A percentile compares a stretch with the other conserved stretches of the same genome.
Evolutionary conservation across 2,113 vertebrate species (phyloP).

Genomic region (Strigops habroptila): DNA sequence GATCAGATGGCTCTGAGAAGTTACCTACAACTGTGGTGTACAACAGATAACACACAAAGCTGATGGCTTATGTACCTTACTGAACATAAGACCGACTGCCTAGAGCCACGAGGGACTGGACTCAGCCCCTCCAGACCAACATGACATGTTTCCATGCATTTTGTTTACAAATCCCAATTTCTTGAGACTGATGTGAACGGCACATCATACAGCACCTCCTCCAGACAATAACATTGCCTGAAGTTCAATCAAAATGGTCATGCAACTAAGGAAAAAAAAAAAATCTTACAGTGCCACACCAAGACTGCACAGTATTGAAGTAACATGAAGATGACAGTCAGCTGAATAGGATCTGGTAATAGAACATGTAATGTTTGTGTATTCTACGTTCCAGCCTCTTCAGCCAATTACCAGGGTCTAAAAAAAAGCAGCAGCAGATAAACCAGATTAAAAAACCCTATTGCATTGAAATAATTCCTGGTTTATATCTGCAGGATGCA

Average conservation of each 20-base stretch:
- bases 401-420: not conserved
- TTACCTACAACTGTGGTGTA: not conserved
- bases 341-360: not conserved
- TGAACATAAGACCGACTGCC: not conserved
- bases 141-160: not conserved
- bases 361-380: not conserved
- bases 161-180: not conserved
- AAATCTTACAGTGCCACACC: not conserved
- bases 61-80: not conserved
- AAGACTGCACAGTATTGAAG: not conserved
- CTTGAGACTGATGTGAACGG: not conserved
- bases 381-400: not conserved
- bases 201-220: not conserved
- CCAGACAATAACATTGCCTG: not conserved
- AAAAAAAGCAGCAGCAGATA: not conserved
- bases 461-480: not conserved
- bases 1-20: not conserved
- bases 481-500: not conserved
- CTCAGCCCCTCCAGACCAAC: not conserved
- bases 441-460: not conserved
- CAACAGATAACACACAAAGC: rapidly evolving
- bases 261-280: not conserved
- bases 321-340: not conserved
- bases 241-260: not conserved
- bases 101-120: not conserved